These are phyloP conservation scores for Drosophila seclusa DNA, from an alignment of 2,888 invertebrate species.

Conservation along the genomic window DNA sequence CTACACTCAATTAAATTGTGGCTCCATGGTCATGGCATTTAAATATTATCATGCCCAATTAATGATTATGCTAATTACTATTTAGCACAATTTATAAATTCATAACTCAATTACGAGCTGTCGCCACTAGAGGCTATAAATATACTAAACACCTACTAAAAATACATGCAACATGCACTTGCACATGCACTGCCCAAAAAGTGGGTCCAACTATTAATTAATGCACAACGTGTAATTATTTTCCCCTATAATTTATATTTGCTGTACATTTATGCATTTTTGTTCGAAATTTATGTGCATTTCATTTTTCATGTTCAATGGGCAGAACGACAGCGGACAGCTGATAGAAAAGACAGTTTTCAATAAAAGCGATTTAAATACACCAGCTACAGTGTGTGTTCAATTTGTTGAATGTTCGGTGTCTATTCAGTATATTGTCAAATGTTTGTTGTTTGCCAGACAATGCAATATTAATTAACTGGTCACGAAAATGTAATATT, in stretches of 20 bases:
- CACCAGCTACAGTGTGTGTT: not conserved
- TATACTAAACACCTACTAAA: slow-evolving; percentile 23
- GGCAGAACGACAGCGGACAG: slow-evolving; percentile 2
- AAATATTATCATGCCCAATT: slow-evolving; percentile 58
- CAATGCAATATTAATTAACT: slow-evolving; percentile 29
- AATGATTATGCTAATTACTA: slow-evolving; percentile 40
- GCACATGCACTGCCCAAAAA: slow-evolving; percentile 36
- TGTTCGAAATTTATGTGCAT: slow-evolving; percentile 22
- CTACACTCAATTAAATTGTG: not conserved
- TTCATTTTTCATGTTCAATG: slow-evolving; percentile 25
- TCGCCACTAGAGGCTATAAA: slow-evolving; percentile 26
- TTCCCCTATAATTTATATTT: slow-evolving; percentile 28
- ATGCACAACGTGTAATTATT: slow-evolving; percentile 58
- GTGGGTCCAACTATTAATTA: slow-evolving; percentile 65
- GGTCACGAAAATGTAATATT: slow-evolving; percentile 1
- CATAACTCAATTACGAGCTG: slow-evolving; percentile 64
- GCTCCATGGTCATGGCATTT: slow-evolving; percentile 15
- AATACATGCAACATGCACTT: slow-evolving; percentile 33
- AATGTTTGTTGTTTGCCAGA: not conserved
- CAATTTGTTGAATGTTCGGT: slow-evolving; percentile 12
- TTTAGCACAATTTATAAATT: slow-evolving; percentile 25
- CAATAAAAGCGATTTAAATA: slow-evolving; percentile 19
- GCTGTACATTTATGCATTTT: slow-evolving; percentile 35
- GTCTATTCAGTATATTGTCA: not conserved
- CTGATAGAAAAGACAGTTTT: slow-evolving; percentile 4